These are phyloP conservation scores for Hypsopygia costalis DNA, from an alignment of 2,888 invertebrate genomes.

Conservation along the genomic window DNA sequence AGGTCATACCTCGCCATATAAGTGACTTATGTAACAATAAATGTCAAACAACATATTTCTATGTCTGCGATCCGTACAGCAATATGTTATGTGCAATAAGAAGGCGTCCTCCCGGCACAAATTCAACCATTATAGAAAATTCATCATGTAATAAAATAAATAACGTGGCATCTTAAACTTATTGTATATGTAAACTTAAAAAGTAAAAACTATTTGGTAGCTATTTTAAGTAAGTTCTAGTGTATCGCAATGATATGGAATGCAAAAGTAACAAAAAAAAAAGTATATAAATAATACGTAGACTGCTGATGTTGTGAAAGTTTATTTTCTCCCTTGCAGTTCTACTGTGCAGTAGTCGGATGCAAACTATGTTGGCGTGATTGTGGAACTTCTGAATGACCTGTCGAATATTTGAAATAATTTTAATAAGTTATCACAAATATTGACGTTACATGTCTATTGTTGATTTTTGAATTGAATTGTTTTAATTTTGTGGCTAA, in stretches of 20 bases:
- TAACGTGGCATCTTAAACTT: slow-evolving; percentile 61
- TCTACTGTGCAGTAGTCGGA: slow-evolving; percentile 30
- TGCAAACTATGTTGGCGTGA: slow-evolving; percentile 6
- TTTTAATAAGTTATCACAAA: too few relatives aligned
- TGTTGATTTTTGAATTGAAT: too few relatives aligned
- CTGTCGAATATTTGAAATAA: too few relatives aligned
- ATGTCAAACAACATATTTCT: too few relatives aligned
- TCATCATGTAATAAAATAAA: slow-evolving; percentile 61
- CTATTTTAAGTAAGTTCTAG: slow-evolving; percentile 64
- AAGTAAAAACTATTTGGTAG: slow-evolving; percentile 65
- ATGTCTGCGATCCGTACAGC: too few relatives aligned
- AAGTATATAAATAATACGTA: slow-evolving; percentile 36
- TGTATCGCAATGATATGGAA: slow-evolving; percentile 44
- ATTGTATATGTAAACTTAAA: slow-evolving; percentile 64
- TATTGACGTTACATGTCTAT: too few relatives aligned
- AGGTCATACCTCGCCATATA: too few relatives aligned
- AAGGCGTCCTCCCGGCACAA: slow-evolving; percentile 28
- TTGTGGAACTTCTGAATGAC: slow-evolving; percentile 10
- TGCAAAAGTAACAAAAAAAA: slow-evolving; percentile 42
- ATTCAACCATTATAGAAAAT: slow-evolving; percentile 25
- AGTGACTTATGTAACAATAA: too few relatives aligned
- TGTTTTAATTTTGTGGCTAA: too few relatives aligned
- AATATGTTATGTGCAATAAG: slow-evolving; percentile 23
- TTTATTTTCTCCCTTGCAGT: slow-evolving; percentile 28
- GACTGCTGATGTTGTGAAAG: slow-evolving; percentile 40